phyloP scores from a whole-genome alignment of 2,113 vertebrate species.

The Prietella phreatophila region DNA sequence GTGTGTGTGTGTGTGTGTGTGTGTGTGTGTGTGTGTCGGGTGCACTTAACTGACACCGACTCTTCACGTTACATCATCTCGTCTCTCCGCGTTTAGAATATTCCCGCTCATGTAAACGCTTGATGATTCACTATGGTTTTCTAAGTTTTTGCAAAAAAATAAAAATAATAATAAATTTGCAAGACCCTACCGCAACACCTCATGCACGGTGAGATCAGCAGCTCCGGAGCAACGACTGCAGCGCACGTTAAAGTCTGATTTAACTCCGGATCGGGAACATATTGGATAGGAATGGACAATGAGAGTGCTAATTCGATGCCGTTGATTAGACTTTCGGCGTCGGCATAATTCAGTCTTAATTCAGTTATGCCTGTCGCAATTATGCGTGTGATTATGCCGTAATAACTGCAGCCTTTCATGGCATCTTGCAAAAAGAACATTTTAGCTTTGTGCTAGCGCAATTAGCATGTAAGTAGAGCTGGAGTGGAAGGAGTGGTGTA shows the following conservation, averaged over 20 bases:
- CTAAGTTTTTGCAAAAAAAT: conserved; percentile 1
- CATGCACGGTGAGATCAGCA: neutral
- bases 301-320: neutral
- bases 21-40: neutral
- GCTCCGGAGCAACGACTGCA: neutral
- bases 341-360: conserved; percentile 19
- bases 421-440: neutral
- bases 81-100: neutral
- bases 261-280: neutral
- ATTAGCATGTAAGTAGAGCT: conserved; percentile 16
- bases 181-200: conserved; percentile 1
- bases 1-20: conserved; percentile 26
- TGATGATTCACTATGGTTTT: conserved; percentile 14
- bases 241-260: neutral
- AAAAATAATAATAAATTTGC: neutral
- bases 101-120: conserved; percentile 9
- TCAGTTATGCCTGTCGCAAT: conserved; percentile 4
- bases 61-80: neutral
- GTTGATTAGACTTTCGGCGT: conserved; percentile 11
- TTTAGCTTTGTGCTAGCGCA: neutral
- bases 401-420: neutral
- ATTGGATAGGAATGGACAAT: neutral
- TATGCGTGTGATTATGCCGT: neutral
- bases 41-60: neutral
- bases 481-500: neutral